Evolutionary conservation across 2,888 invertebrate genomes (phyloP).

Genomic region (Eledone cirrhosa): DNA sequence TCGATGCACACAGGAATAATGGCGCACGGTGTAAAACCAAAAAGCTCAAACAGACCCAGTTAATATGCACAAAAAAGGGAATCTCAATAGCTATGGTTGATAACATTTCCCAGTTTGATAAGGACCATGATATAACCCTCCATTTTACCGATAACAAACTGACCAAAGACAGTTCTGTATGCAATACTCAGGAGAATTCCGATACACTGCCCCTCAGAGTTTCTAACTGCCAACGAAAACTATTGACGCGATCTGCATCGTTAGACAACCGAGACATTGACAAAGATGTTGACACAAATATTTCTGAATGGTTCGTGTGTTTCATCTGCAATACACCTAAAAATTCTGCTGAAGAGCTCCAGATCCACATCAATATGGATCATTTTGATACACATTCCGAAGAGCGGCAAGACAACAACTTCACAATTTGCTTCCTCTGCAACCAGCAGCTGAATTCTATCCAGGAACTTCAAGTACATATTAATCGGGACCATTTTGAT

Average conservation of each 20-base stretch:
- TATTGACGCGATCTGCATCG: conserved; percentile 2
- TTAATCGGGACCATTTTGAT: conserved; percentile 19
- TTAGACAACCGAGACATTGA: not conserved
- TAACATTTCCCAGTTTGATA: too few species aligned
- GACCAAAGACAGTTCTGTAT: too few species aligned
- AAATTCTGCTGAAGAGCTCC: conserved; percentile 75
- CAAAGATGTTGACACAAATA: not conserved
- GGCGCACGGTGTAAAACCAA: conserved; percentile 1
- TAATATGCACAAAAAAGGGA: too few species aligned
- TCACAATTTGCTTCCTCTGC: conserved; percentile 15
- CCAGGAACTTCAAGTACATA: conserved; percentile 12
- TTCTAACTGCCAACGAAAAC: not conserved
- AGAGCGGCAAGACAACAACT: not conserved
- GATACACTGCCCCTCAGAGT: too few species aligned
- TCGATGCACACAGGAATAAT: not conserved
- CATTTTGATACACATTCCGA: conserved; percentile 74
- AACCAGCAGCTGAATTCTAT: conserved; percentile 10
- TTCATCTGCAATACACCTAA: not conserved
- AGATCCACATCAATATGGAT: conserved; percentile 82
- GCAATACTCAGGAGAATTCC: too few species aligned
- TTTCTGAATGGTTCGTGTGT: not conserved
- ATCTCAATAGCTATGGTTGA: too few species aligned
- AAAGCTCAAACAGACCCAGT: too few species aligned
- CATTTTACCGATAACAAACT: too few species aligned
- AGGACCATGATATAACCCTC: too few species aligned